Conservation (phyloP, 2,113 vertebrate species). For the Hassar affinis region DNA sequence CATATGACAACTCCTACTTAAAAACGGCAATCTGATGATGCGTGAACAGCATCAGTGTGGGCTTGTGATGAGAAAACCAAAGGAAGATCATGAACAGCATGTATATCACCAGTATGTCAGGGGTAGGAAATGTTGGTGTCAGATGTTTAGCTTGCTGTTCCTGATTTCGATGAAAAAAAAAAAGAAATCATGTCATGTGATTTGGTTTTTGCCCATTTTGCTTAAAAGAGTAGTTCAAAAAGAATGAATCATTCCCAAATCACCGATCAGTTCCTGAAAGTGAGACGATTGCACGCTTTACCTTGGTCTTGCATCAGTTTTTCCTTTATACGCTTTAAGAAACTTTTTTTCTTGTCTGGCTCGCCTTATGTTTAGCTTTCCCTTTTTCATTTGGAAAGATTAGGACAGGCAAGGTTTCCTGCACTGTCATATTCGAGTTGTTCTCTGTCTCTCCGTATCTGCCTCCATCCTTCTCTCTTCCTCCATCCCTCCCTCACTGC, state of each 20-base stretch:
- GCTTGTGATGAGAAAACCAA: neutral
- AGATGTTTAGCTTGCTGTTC: slow-evolving; percentile 1
- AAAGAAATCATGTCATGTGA: neutral
- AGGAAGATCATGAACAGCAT: neutral
- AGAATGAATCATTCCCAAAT: neutral
- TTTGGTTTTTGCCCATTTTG: neutral
- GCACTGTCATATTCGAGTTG: slow-evolving; percentile 16
- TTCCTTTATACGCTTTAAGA: neutral
- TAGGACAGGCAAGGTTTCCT: slow-evolving; percentile 17
- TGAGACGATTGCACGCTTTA: slow-evolving; percentile 3
- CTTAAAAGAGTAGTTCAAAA: neutral
- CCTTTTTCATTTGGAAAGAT: slow-evolving; percentile 1
- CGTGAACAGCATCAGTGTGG: neutral
- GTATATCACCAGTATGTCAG: slow-evolving; percentile 5
- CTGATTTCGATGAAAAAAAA: neutral
- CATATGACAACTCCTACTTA: neutral
- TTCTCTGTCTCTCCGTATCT: slow-evolving; percentile 50
- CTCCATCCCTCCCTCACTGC: slow-evolving; percentile 16
- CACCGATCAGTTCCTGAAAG: neutral
- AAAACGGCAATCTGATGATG: slow-evolving; percentile 13
- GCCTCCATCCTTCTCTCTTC: slow-evolving; percentile 56
- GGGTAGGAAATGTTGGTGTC: neutral
- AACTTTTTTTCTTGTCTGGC: neutral
- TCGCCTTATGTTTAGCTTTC: neutral
- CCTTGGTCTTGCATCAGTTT: slow-evolving; percentile 13